A percentile compares a stretch with the other conserved stretches of the same genome.
phyloP scores from a whole-genome alignment of 53 echinoderm and acorn worm genomes.

The Arbacia lixula region DNA sequence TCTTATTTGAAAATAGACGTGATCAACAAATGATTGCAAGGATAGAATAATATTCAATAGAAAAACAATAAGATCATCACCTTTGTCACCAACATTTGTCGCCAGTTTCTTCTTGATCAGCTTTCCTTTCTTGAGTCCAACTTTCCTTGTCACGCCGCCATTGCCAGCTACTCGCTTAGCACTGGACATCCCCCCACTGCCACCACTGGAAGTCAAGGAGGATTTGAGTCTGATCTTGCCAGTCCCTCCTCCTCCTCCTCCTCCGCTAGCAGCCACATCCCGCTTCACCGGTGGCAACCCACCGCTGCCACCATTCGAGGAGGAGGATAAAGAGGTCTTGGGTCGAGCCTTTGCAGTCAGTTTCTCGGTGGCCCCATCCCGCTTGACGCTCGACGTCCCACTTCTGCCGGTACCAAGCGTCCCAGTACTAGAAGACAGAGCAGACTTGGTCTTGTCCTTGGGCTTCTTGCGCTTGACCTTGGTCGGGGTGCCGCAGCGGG shows the following conservation, averaged over 20 bases:
- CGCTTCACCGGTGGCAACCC: no score
- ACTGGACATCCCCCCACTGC: no score
- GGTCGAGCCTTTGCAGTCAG: neutral
- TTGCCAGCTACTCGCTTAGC: no score
- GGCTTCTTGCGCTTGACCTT: slow-evolving; percentile 68
- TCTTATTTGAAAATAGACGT: neutral
- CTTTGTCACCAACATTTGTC: slow-evolving; percentile 9
- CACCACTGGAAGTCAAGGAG: no score
- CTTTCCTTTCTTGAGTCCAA: no score
- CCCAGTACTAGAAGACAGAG: slow-evolving; percentile 33
- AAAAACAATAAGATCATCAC: no score
- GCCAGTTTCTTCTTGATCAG: slow-evolving; percentile 45
- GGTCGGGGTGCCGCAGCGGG: slow-evolving; percentile 22
- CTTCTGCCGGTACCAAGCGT: neutral
- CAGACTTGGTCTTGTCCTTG: slow-evolving; percentile 54
- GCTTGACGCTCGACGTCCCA: neutral
- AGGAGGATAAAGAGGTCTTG: neutral
- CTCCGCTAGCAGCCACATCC: neutral
- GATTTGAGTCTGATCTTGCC: neutral
- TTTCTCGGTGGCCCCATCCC: no score
- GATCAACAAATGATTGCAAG: neutral
- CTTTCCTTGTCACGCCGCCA: no score
- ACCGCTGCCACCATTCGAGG: no score
- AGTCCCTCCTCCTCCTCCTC: neutral
- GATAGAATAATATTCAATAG: neutral